A percentile compares a stretch with the other conserved stretches of the same genome.
Evolutionary conservation across 2,113 vertebrate species (phyloP).

Genomic region (Suricata suricatta): DNA sequence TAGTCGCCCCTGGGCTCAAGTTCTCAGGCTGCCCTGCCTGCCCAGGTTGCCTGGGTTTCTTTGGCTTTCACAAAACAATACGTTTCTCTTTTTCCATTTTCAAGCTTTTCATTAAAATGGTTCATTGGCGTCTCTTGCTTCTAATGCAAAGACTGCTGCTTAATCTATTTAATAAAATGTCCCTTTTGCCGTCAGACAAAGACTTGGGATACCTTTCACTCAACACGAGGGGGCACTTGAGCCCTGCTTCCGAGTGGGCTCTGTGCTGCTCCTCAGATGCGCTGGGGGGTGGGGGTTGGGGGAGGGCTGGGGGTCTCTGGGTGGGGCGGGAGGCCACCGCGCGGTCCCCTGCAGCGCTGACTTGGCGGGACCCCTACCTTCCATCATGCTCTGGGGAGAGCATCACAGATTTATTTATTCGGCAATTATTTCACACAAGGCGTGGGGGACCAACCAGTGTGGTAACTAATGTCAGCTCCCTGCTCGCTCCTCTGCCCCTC

Average conservation of each 20-base stretch:
- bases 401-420: not conserved
- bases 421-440: not conserved
- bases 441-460: not conserved
- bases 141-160: not conserved
- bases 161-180: too few relatives aligned
- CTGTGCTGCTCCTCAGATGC: too few relatives aligned
- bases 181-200: not conserved
- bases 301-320: too few relatives aligned
- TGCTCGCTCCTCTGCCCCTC: not conserved
- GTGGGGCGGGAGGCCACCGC: not conserved
- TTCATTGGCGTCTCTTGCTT: not conserved
- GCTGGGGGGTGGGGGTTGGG: too few relatives aligned
- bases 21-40: not conserved
- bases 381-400: fast-evolving
- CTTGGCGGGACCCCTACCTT: not conserved
- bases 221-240: too few relatives aligned
- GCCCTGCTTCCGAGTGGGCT: not conserved
- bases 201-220: fast-evolving
- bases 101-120: not conserved
- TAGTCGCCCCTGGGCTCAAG: fast-evolving
- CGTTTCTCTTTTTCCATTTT: not conserved
- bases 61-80: not conserved
- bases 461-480: too few relatives aligned
- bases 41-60: not conserved
- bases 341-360: fast-evolving